A percentile compares a stretch with the other conserved stretches of the same genome.
Evolutionary conservation across 2,113 vertebrate species (phyloP).

Genomic region (Oreotrochilus melanogaster): DNA sequence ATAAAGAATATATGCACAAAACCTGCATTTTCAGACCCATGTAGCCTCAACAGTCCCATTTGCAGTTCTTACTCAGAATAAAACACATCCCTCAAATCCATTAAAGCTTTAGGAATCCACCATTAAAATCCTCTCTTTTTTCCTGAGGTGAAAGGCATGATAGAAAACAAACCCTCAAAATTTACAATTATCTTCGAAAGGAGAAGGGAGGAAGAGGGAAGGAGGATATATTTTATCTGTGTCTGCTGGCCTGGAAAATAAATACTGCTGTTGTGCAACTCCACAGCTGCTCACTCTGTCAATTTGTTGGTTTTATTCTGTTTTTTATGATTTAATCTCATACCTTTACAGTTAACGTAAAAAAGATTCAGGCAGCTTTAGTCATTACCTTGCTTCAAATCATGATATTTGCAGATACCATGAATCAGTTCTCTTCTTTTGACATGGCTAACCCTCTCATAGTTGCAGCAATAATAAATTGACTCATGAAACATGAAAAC

Average conservation of each 20-base stretch:
- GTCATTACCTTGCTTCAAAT: conserved; percentile 19
- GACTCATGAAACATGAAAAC: neutral
- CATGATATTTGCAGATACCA: neutral
- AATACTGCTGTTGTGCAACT: conserved; percentile 30
- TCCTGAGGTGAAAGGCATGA: neutral
- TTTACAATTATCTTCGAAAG: neutral
- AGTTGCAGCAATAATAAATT: neutral
- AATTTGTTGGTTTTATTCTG: conserved; percentile 8
- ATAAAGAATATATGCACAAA: neutral
- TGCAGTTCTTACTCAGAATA: neutral
- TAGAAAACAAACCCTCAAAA: neutral
- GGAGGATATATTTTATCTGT: neutral
- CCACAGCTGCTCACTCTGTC: conserved; percentile 39
- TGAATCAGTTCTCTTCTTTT: neutral
- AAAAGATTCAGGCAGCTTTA: conserved; percentile 2
- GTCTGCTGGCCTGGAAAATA: conserved; percentile 52
- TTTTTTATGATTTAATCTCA: conserved; percentile 45
- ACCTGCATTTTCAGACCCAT: neutral
- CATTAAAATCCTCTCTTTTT: neutral
- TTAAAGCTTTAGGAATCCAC: neutral
- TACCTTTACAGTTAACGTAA: conserved; percentile 25
- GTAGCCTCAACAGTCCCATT: neutral
- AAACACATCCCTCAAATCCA: neutral
- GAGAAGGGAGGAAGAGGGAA: neutral
- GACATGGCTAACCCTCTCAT: neutral